A percentile compares a stretch with the other conserved stretches of the same genome.
phyloP scores from a whole-genome alignment of 2,888 invertebrate species.

The Amphipyra tragopoginis region DNA sequence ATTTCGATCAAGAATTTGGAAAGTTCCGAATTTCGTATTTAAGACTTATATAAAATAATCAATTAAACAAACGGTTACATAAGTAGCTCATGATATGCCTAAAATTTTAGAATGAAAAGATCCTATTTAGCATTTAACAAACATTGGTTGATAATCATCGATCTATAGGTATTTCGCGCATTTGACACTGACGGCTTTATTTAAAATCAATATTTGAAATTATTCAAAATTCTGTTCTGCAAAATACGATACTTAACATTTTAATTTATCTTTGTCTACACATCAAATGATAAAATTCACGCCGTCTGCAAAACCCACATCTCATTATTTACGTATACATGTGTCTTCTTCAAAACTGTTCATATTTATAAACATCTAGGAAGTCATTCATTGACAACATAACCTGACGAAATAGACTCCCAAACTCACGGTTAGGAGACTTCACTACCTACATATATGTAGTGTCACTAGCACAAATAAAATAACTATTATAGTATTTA shows the following conservation, averaged over 20 bases:
- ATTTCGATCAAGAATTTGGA: conserved; percentile 39
- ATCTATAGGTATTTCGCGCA: not conserved
- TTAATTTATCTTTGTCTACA: not conserved
- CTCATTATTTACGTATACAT: not conserved
- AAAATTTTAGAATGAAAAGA: conserved; percentile 6
- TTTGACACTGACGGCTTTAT: not conserved
- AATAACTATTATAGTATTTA: not conserved
- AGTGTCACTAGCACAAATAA: conserved; percentile 23
- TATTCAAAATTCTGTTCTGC: not conserved
- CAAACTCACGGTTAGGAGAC: too few species aligned
- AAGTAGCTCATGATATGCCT: conserved; percentile 33
- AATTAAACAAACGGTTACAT: conserved; percentile 1
- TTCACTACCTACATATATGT: not conserved
- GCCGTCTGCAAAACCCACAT: not conserved
- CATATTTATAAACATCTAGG: too few species aligned
- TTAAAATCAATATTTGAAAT: too few species aligned
- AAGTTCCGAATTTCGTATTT: conserved; percentile 6
- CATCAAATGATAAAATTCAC: not conserved
- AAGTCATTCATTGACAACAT: too few species aligned
- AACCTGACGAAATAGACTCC: too few species aligned
- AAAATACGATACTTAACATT: not conserved
- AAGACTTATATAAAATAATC: not conserved
- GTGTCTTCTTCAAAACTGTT: not conserved
- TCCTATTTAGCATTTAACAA: conserved; percentile 5
- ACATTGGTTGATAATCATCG: too few species aligned